Evolutionary conservation across 1,140 invertebrate genomes (phyloP).

Genomic region (Dysdera silvatica): DNA sequence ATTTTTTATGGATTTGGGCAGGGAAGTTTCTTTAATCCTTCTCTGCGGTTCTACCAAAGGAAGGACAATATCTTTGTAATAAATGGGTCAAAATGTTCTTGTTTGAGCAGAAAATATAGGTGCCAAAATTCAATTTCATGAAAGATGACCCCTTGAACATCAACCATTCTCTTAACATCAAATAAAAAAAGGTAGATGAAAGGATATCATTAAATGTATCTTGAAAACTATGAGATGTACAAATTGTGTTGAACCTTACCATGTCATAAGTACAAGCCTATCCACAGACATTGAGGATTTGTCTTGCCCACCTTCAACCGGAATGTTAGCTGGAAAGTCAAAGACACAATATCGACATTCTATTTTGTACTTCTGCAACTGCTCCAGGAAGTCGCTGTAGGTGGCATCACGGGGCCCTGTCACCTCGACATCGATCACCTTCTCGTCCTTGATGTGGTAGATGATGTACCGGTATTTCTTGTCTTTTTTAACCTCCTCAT

Average conservation of each 20-base stretch:
- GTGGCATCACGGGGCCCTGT: constrained; percentile 64
- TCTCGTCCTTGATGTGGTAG: constrained; percentile 89
- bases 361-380: constrained; percentile 77
- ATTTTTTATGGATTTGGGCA: too few relatives aligned
- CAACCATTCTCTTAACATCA: too few relatives aligned
- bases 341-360: constrained; percentile 77
- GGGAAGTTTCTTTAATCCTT: too few relatives aligned
- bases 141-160: too few relatives aligned
- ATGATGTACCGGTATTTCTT: constrained; percentile 94
- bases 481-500: constrained; percentile 94
- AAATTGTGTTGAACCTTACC: constrained; percentile 55
- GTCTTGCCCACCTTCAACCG: constrained; percentile 35
- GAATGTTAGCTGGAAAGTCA: constrained; percentile 57
- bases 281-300: constrained; percentile 36
- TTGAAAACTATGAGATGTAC: background rate
- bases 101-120: too few relatives aligned
- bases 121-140: too few relatives aligned
- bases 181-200: background rate
- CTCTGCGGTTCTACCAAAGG: too few relatives aligned
- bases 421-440: constrained; percentile 47
- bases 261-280: constrained; percentile 87
- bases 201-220: background rate
- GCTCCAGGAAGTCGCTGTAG: constrained; percentile 81
- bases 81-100: too few relatives aligned
- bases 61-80: too few relatives aligned